Conservation (phyloP, 2,113 vertebrate species). For the Lophura nycthemera region DNA sequence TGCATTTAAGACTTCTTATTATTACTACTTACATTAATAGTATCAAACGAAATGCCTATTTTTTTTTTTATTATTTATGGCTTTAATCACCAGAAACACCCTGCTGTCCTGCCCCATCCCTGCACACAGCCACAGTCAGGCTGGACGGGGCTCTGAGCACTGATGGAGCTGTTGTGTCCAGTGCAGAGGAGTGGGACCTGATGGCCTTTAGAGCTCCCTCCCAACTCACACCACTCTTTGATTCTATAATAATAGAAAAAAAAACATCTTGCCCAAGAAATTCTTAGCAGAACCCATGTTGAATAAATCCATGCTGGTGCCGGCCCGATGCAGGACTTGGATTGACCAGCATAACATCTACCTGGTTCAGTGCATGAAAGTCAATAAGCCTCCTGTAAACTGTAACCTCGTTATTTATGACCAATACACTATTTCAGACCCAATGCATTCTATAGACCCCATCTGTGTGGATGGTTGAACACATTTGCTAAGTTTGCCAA, state of each 20-base stretch:
- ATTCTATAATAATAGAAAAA: not conserved
- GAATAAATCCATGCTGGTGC: not conserved
- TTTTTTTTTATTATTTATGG: not conserved
- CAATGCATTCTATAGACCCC: no score
- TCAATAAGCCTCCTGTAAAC: not conserved
- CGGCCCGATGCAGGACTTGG: not conserved
- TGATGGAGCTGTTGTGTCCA: no score
- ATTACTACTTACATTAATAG: not conserved
- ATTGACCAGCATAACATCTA: not conserved
- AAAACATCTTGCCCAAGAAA: not conserved
- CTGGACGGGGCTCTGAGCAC: no score
- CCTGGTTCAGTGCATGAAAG: not conserved
- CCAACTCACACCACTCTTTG: no score
- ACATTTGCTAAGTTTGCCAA: not conserved
- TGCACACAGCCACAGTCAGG: no score
- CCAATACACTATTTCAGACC: not conserved
- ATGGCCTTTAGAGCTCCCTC: no score
- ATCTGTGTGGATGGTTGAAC: not conserved
- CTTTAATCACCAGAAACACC: not conserved
- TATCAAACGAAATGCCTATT: not conserved
- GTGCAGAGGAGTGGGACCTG: no score
- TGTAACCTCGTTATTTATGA: not conserved
- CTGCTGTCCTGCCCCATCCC: fast-evolving
- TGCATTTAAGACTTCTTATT: not conserved
- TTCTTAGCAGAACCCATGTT: not conserved